phyloP scores from a whole-genome alignment of 2,113 vertebrate species.

The Limnothrissa miodon region DNA sequence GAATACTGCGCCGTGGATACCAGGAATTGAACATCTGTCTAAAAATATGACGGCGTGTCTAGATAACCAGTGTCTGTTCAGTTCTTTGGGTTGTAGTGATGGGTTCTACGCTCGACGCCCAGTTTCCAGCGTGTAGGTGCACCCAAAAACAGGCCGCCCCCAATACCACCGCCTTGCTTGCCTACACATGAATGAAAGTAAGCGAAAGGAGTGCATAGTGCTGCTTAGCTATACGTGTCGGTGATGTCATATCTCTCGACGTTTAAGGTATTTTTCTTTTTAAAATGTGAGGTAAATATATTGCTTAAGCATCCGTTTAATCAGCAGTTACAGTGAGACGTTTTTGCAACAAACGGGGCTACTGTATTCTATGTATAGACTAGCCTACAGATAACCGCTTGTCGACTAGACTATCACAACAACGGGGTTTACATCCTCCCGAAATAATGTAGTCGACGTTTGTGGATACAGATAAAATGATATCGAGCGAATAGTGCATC shows the following conservation, averaged over 20 bases:
- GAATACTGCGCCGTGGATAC: neutral
- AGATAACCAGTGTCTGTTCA: neutral
- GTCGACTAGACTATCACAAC: neutral
- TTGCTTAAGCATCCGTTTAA: neutral
- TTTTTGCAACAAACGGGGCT: neutral
- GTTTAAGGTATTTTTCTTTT: neutral
- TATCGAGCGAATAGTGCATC: conserved; percentile 15
- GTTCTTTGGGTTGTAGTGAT: neutral
- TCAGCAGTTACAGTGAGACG: neutral
- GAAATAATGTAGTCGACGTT: neutral
- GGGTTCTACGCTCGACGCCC: conserved; percentile 7
- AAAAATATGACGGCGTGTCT: neutral
- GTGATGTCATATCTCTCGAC: conserved; percentile 3
- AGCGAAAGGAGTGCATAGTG: neutral
- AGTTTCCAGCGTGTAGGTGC: neutral
- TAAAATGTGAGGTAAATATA: neutral
- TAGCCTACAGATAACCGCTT: neutral
- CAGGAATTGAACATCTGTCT: conserved; percentile 6
- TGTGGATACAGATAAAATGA: conserved; percentile 14
- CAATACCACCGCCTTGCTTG: neutral
- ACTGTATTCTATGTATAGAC: neutral
- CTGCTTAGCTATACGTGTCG: neutral
- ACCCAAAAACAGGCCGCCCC: neutral
- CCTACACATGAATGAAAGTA: conserved; percentile 18
- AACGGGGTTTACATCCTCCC: neutral